Percentiles rank a stretch among this genome's conserved stretches.
Conservation (phyloP, 2,797 vertebrate genomes). For the Ctenochaetus hawaiiensis region DNA sequence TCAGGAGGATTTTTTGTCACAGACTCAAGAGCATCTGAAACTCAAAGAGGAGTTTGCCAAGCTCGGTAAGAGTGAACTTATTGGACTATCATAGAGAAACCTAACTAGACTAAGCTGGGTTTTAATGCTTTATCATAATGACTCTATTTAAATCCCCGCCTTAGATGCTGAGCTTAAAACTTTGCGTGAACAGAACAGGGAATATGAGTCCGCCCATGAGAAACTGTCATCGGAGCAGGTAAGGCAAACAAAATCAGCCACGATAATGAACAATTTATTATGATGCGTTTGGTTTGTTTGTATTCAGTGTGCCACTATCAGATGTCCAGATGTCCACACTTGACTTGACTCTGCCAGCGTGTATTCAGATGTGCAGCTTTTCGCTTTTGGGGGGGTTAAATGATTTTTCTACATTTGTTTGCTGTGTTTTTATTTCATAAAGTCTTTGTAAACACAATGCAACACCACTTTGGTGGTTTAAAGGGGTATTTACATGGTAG, state of each 20-base stretch:
- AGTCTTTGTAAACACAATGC: background rate
- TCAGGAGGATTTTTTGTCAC: slow-evolving; percentile 91
- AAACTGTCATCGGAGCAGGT: slow-evolving; percentile 88
- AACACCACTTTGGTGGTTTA: too few relatives aligned
- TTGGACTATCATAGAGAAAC: background rate
- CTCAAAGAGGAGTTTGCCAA: slow-evolving; percentile 88
- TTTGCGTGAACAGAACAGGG: slow-evolving; percentile 88
- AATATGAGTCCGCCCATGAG: slow-evolving; percentile 87
- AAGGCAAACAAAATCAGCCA: slow-evolving; percentile 18
- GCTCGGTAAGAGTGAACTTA: slow-evolving; percentile 84
- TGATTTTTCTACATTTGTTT: background rate
- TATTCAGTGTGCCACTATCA: too few relatives aligned
- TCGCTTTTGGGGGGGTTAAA: background rate
- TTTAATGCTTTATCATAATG: background rate
- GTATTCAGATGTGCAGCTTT: too few relatives aligned
- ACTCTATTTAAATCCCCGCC: background rate
- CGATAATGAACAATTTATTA: background rate
- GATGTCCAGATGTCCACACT: background rate
- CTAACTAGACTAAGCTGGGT: accelerated
- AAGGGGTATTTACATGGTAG: too few relatives aligned
- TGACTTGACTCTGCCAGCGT: background rate
- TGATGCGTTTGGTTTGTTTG: too few relatives aligned
- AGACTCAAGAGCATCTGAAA: slow-evolving; percentile 90
- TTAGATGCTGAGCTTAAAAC: slow-evolving; percentile 89
- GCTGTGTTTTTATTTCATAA: background rate